Conservation (phyloP, 1,140 invertebrate genomes). For the Pteromalus puparum region DNA sequence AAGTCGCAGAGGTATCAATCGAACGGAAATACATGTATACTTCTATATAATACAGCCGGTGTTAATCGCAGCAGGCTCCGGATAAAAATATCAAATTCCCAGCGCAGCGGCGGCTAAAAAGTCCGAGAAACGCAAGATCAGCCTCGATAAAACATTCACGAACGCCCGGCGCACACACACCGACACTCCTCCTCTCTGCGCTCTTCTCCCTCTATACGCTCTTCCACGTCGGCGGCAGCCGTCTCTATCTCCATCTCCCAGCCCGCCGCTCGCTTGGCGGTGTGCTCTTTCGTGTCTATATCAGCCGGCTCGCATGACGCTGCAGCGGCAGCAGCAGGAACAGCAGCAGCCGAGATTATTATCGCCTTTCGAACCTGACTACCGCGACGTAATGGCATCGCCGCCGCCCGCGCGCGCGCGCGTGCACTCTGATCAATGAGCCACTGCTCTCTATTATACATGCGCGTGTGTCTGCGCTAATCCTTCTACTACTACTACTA, state of each 20-base stretch:
- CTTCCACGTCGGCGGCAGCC: neutral
- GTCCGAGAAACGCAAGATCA: neutral
- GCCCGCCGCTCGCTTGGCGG: constrained; percentile 20
- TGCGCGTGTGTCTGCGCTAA: neutral
- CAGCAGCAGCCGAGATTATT: constrained; percentile 47
- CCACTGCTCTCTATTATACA: neutral
- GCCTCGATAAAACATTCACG: constrained; percentile 6
- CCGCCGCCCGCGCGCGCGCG: neutral
- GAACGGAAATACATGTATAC: no score
- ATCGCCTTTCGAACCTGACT: constrained; percentile 57
- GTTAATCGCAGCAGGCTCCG: neutral
- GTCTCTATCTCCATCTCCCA: constrained; percentile 38
- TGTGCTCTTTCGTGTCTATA: constrained; percentile 45
- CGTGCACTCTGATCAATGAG: constrained; percentile 53
- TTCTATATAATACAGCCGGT: neutral
- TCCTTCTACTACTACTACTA: neutral
- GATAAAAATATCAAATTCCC: neutral
- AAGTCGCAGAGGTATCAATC: neutral
- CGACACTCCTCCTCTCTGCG: neutral
- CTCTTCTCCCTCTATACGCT: neutral
- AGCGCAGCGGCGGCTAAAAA: neutral
- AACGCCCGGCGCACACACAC: neutral
- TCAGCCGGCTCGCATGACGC: constrained; percentile 48
- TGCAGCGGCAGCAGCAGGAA: no score
- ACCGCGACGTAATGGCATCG: constrained; percentile 49